Conservation (phyloP, 2,113 vertebrate genomes). For the Megaptera novaeangliae region DNA sequence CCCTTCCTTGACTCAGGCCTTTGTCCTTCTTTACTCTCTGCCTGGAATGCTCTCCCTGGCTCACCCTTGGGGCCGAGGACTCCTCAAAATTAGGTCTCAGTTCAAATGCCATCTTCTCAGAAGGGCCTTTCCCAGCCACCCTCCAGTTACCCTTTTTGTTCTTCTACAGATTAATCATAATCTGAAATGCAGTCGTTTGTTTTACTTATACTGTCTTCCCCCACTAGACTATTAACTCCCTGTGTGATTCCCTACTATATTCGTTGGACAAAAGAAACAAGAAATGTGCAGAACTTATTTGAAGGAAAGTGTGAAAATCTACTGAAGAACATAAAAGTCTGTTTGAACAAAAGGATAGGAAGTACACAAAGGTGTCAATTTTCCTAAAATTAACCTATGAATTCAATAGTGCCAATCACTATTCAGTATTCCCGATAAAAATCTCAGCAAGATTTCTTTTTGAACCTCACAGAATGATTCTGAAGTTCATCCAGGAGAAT, state of each 20-base stretch:
- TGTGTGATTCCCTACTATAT: background rate
- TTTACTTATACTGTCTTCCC: background rate
- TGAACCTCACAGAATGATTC: background rate
- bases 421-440: background rate
- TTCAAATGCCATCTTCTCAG: background rate
- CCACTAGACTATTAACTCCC: background rate
- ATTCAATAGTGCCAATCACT: background rate
- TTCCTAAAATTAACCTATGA: slow-evolving; percentile 19
- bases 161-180: background rate
- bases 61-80: background rate
- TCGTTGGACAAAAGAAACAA: slow-evolving; percentile 16
- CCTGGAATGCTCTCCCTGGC: background rate
- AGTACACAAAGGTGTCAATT: background rate
- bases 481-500: background rate
- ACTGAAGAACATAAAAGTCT: background rate
- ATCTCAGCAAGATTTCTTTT: background rate
- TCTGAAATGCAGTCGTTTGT: background rate
- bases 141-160: background rate
- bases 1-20: background rate
- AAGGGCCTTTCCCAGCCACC: background rate
- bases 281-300: background rate
- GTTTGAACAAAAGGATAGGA: background rate
- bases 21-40: background rate
- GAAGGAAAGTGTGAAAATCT: slow-evolving; percentile 13
- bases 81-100: background rate